Base-by-base conservation (phyloP, 2,888 invertebrate species). In the Horisme vitalbata region DNA sequence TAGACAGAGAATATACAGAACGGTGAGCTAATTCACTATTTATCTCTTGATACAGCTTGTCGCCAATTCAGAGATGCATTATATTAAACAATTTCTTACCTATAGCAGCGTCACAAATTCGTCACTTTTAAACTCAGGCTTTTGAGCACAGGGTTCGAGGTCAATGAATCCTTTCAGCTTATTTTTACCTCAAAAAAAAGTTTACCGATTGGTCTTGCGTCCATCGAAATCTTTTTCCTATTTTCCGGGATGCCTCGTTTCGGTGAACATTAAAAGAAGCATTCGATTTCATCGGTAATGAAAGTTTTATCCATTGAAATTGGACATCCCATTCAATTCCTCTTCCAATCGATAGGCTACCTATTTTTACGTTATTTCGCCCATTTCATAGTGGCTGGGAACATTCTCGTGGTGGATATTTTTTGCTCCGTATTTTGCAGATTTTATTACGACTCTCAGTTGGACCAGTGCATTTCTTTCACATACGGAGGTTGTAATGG, bases 391-490 rank as follows among this genome's bases (percentile, higher is more conserved):
- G 9, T 4, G 1, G 24, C 4, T 24, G 24, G 9, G 24, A 4
- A 24, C 8, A 24, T n/a, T n/a, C n/a, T n/a, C n/a, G n/a, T n/a
- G n/a, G n/a, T 6, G 2, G 18, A 18, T 8, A 13, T 28, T 38
- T n/a, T n/a, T n/a, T n/a, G n/a, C n/a, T n/a, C n/a, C n/a, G n/a
- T n/a, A 41, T 35, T 35, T 75, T 59, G 0, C 63, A 85, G 84
- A 49, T 79, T 63, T 62, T 81, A 73, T 55, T 85, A 83, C 34
- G 62, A 79, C 18, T 32, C 65, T 0, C 71, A 71, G 28, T 13
- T 73, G 23, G 73, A 79, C 21, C 41, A 65, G 14, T 84, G 84
- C 43, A n/a, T 54, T 11, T 39, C 48, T 5, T 84, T 82, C 46
- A 23, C 21, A 0, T 83, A 65, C 44, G 55, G 66, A 8, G 84